These are phyloP conservation scores for Sylvietta virens DNA, from an alignment of 2,113 vertebrate genomes.

Conservation along the genomic window DNA sequence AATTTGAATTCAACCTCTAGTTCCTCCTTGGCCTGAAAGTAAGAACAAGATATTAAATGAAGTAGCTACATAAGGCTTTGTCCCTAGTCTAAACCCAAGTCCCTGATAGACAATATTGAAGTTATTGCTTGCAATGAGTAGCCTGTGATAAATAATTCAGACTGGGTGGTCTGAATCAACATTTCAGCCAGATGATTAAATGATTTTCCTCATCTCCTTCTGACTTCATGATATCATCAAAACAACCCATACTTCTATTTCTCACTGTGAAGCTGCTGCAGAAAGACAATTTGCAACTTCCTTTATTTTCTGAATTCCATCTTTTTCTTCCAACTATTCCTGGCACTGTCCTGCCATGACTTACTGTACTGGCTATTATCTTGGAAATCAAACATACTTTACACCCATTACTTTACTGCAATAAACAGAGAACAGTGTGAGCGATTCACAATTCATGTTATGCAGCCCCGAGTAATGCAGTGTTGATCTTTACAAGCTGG, in stretches of 20 bases:
- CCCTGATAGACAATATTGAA: background rate
- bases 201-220: background rate
- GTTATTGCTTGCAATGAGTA: background rate
- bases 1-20: slow-evolving; percentile 80
- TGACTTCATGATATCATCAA: background rate
- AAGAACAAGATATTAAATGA: background rate
- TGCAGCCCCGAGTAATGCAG: background rate
- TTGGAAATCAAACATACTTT: background rate
- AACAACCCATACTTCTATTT: background rate
- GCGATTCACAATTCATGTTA: background rate
- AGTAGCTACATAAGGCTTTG: background rate
- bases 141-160: background rate
- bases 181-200: background rate
- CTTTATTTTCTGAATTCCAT: background rate
- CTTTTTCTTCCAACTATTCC: background rate
- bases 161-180: background rate
- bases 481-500: background rate
- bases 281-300: background rate
- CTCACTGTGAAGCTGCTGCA: background rate
- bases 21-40: slow-evolving; percentile 63
- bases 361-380: background rate
- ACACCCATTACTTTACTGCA: background rate
- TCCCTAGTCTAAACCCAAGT: background rate
- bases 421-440: background rate
- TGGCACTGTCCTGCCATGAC: background rate